Base-by-base conservation (phyloP, 1,140 invertebrate species). In the Harlomillsia oculata region DNA sequence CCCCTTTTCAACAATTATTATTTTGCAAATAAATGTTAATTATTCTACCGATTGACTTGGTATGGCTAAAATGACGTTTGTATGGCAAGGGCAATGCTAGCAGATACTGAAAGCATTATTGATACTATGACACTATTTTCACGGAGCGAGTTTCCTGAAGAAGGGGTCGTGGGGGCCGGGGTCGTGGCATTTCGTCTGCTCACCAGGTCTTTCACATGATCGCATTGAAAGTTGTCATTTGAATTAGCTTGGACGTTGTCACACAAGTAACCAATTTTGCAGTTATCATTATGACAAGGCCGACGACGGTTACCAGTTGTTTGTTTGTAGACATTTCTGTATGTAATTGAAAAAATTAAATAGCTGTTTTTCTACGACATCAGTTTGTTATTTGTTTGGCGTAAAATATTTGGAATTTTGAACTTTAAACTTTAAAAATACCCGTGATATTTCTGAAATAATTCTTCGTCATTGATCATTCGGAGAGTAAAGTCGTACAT, bases 371-470 rank as follows among this genome's bases (percentile, higher is more conserved):
- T 34, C n/a, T 34, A 34, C 32, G n/a, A 34, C 32, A 34, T n/a
- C n/a, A 9, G n/a, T 16, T 18, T 21, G 3, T 4, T 11, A 39
- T 6, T 13, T 1, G 21, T 3, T 14, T 18, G 8, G n/a, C 21
- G n/a, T 39, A 20, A 9, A 39, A 41, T 20, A 18, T 41, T 23
- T 21, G n/a, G 25, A 39, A 39, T 11, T 6, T 20, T 11, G 8
- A 13, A n/a, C 32, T 18, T 1, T 1, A 3, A 23, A 49, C 32
- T 26, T 46, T 20, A 6, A 5, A 8, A 26, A 25, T 40, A 74
- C 73, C 57, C 65, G 53, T 68, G 60, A 63, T 71, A 75, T 46
- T 62, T 59, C 29, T 69, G 16, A 25, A 75, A 66, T 3, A 70
- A 55, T 1, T 62, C 57, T 4, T 70, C 59, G 65, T 76, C 67